phyloP scores from a whole-genome alignment of 2,888 invertebrate genomes.

The Iphiclides podalirius region DNA sequence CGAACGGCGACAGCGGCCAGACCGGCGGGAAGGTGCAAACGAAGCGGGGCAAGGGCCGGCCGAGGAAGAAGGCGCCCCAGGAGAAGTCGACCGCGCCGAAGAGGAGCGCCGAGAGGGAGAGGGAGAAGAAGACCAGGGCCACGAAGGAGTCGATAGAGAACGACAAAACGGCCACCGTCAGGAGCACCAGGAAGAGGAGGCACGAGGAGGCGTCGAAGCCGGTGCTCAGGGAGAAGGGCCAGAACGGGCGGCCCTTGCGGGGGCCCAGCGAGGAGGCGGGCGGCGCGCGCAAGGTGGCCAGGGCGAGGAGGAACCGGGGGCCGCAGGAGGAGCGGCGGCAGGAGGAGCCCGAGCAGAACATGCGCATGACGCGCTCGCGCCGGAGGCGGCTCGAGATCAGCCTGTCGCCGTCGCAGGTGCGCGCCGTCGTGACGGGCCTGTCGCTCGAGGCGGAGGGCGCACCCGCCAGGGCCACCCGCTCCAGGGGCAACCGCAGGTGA shows the following conservation, averaged over 20 bases:
- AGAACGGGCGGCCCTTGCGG: conserved; percentile 57
- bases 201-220: conserved; percentile 58
- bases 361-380: conserved; percentile 63
- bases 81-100: no score
- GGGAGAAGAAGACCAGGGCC: conserved; percentile 41
- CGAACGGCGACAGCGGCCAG: conserved; percentile 38
- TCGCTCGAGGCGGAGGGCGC: conserved; percentile 65
- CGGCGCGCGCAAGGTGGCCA: conserved; percentile 48
- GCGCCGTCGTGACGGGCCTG: conserved; percentile 46
- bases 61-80: conserved; percentile 29
- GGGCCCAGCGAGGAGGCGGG: conserved; percentile 39
- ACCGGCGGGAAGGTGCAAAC: conserved; percentile 38
- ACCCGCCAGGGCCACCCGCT: conserved; percentile 45
- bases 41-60: conserved; percentile 35
- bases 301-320: conserved; percentile 41
- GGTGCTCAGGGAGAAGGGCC: conserved; percentile 66
- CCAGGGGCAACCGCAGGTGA: conserved; percentile 58
- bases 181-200: conserved; percentile 57
- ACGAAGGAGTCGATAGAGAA: conserved; percentile 73
- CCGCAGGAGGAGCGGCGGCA: no score
- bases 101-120: conserved; percentile 33
- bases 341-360: conserved; percentile 42
- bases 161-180: conserved; percentile 53
- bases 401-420: conserved; percentile 61
- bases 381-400: conserved; percentile 58